Evolutionary conservation across 2,797 vertebrate species (phyloP).

Genomic region (Dendrocincla fuliginosa): DNA sequence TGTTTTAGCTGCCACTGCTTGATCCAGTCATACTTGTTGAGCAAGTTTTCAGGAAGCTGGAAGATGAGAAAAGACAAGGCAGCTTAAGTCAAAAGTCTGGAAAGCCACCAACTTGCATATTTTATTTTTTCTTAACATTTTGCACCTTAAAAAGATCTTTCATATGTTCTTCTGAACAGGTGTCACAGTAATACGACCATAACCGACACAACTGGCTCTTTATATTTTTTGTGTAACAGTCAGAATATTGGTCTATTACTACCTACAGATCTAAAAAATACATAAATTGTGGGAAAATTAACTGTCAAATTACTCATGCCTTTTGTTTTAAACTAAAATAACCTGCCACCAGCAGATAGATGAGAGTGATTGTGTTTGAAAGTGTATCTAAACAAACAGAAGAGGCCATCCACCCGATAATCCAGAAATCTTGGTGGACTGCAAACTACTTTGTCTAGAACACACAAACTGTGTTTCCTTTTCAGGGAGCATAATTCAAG

Average conservation of each 20-base stretch:
- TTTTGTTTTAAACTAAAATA: neutral
- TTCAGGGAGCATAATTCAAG: neutral
- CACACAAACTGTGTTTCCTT: neutral
- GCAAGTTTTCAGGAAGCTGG: constrained; percentile 85
- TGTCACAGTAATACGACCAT: neutral
- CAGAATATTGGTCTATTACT: neutral
- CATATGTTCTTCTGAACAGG: neutral
- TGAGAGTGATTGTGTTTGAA: neutral
- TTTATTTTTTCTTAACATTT: neutral
- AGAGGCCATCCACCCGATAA: neutral
- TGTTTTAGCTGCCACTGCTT: constrained; percentile 87
- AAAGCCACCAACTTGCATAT: neutral
- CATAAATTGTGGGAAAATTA: neutral
- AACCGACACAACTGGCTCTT: neutral
- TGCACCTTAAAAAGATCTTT: neutral
- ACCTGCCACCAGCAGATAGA: neutral
- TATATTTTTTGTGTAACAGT: neutral
- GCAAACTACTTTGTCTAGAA: neutral
- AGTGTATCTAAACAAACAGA: neutral
- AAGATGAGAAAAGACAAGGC: constrained; percentile 39
- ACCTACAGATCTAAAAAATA: neutral
- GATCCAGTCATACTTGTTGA: constrained; percentile 84
- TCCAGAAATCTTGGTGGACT: neutral
- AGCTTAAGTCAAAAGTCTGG: neutral
- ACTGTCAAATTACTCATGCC: neutral